These are phyloP conservation scores for Andricus grossulariae DNA, from an alignment of 1,140 invertebrate genomes.

Conservation along the genomic window DNA sequence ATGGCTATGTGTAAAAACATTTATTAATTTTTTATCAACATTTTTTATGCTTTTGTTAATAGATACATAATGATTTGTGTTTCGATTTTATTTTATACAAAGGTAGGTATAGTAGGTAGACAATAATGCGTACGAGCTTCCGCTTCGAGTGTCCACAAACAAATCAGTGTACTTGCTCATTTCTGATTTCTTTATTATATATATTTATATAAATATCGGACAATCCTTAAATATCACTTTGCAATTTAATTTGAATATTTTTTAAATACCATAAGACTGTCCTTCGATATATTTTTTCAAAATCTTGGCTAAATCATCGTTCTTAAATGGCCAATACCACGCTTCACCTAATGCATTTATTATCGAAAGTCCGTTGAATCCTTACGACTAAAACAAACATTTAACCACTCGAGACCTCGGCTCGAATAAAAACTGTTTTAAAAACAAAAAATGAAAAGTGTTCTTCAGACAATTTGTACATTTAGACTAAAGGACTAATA, in stretches of 20 bases:
- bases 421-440: conserved; percentile 31
- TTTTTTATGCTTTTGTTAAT: conserved; percentile 68
- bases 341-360: background rate
- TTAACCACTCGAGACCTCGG: conserved; percentile 28
- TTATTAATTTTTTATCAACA: conserved; percentile 71
- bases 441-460: conserved; percentile 10
- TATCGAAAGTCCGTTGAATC: conserved; percentile 32
- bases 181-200: conserved; percentile 42
- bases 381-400: conserved; percentile 40
- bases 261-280: conserved; percentile 39
- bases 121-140: conserved; percentile 50
- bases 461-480: conserved; percentile 21
- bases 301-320: conserved; percentile 3
- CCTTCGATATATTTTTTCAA: conserved; percentile 30
- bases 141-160: conserved; percentile 15
- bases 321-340: conserved; percentile 30
- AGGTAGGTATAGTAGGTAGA: conserved; percentile 59
- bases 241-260: conserved; percentile 46
- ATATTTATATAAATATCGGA: conserved; percentile 58
- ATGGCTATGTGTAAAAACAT: conserved; percentile 66
- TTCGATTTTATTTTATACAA: conserved; percentile 69
- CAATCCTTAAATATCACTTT: conserved; percentile 47
- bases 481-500: background rate
- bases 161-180: conserved; percentile 32
- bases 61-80: conserved; percentile 65